These are phyloP conservation scores for Fragum whitleyi DNA, from an alignment of 2,888 invertebrate genomes.

Conservation along the genomic window DNA sequence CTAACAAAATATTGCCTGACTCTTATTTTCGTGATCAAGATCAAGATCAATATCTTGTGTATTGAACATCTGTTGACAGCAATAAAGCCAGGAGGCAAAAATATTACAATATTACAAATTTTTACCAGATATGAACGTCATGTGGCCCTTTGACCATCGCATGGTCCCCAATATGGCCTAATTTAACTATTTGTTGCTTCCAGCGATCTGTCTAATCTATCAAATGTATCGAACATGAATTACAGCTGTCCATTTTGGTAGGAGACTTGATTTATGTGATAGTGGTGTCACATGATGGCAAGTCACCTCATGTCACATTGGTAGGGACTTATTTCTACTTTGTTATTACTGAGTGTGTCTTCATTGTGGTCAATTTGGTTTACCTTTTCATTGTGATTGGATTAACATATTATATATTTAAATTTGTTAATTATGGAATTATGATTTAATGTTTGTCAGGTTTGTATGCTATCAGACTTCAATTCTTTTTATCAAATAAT, in stretches of 20 bases:
- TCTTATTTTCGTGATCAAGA: too few relatives aligned
- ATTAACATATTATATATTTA: too few relatives aligned
- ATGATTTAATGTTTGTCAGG: not conserved
- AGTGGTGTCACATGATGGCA: constrained; percentile 26
- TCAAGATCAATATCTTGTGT: constrained; percentile 10
- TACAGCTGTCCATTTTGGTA: not conserved
- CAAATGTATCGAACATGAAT: constrained; percentile 18
- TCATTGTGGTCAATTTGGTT: not conserved
- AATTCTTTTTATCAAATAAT: too few relatives aligned
- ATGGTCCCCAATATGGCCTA: constrained; percentile 8
- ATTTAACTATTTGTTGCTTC: not conserved
- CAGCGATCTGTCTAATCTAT: constrained; percentile 11
- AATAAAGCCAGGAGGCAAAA: constrained; percentile 15
- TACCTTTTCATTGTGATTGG: too few relatives aligned
- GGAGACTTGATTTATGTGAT: constrained; percentile 22
- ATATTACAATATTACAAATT: constrained; percentile 9
- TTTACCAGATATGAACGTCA: not conserved
- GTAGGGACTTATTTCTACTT: constrained; percentile 9
- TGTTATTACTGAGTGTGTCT: constrained; percentile 1
- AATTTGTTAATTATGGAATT: too few relatives aligned
- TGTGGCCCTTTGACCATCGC: not conserved
- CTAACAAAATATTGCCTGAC: too few relatives aligned
- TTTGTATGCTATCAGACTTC: too few relatives aligned
- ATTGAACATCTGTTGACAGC: constrained; percentile 16
- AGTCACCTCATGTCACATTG: not conserved